Evolutionary conservation across 2,888 invertebrate species (phyloP), one percentile per base, ranked within the genome.

Genomic region (Merodon equestris): DNA sequence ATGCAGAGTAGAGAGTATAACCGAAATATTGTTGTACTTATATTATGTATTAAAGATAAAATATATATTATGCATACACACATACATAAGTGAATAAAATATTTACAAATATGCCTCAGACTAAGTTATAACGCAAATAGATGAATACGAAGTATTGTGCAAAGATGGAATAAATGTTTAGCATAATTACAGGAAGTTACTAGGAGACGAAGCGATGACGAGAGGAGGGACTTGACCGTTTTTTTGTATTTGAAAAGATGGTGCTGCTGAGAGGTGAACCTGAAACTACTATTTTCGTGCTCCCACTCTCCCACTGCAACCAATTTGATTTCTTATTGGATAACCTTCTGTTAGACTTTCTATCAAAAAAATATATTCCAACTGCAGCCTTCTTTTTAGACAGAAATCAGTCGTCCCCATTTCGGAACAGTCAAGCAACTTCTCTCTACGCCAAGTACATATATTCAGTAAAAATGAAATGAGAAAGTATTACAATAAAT

Each of bases 401-500:
- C 27, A 4, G 7, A 27, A 27, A 27, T 27, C n/a, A n/a, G n/a
- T n/a, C n/a, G n/a, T n/a, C n/a, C n/a, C n/a, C n/a, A n/a, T n/a
- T n/a, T n/a, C n/a, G n/a, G n/a, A 27, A 2, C 27, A 4, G 7
- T 7, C 27, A 27, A 27, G 27, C 7, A 7, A 27, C 27, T 27
- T 7, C 7, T 7, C 27, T 27, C 27, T 7, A 27, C 27, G 7
- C 27, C 27, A 27, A 2, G 27, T 27, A 38, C 44, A 58, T 64
- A 42, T 40, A 74, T 74, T 64, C 79, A 74, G 64, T 73, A 68
- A 60, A 54, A 67, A 27, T 70, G 68, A 70, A 79, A 74, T 70
- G 60, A 66, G 68, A 79, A 79, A 79, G 79, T 79, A 79, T 79
- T 79, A 79, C 18, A 79, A 34, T 60, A 73, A 12, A 57, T 27